Conservation (phyloP, 2,797 vertebrate genomes). For the Neomorphus geoffroyi region DNA sequence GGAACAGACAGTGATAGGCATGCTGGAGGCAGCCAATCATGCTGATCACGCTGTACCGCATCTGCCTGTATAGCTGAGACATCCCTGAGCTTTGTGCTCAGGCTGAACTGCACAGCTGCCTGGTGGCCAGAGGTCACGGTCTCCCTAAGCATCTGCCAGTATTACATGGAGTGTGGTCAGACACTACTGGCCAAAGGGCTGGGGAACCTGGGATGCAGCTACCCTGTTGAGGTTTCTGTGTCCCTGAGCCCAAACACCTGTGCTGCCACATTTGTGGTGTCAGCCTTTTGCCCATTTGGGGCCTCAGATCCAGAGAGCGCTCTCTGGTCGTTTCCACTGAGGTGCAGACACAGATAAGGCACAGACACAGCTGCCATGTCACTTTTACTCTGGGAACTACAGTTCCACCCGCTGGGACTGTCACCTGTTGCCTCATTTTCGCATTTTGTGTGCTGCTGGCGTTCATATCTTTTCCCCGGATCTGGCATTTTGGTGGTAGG, state of each 20-base stretch:
- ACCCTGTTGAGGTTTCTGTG: not conserved
- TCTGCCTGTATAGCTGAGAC: not conserved
- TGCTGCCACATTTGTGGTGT: fast-evolving
- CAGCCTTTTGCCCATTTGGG: not conserved
- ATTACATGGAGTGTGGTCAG: not conserved
- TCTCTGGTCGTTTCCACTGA: fast-evolving
- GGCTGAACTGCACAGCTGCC: not conserved
- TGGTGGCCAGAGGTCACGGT: not conserved
- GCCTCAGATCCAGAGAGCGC: not conserved
- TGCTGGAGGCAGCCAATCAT: not conserved
- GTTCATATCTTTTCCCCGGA: not conserved
- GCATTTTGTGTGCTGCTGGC: not conserved
- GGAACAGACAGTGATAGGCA: not conserved
- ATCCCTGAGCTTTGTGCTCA: not conserved
- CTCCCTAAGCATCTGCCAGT: not conserved
- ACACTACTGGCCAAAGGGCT: not conserved
- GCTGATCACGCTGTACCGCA: not conserved
- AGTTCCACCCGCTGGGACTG: not conserved
- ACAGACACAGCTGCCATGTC: not conserved
- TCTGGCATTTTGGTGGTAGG: not conserved
- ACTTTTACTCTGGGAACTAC: not conserved
- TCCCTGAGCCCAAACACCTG: not conserved
- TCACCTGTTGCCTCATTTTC: not conserved
- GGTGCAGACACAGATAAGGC: not conserved
- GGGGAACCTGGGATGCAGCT: fast-evolving